phyloP scores from a whole-genome alignment of 2,888 invertebrate species.

The Cephus pulcher region DNA sequence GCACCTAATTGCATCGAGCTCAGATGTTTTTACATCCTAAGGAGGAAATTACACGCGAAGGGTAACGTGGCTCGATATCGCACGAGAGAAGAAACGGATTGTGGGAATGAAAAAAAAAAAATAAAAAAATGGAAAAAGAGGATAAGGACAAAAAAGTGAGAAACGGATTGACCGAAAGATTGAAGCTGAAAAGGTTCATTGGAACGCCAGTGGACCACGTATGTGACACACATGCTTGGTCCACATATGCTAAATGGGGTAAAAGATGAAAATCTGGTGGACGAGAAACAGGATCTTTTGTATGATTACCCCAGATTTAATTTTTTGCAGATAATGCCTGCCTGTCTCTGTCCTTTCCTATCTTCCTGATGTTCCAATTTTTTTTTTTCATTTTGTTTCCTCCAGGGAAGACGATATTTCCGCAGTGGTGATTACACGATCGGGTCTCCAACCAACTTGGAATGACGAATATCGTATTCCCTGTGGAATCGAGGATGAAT shows the following conservation, averaged over 20 bases:
- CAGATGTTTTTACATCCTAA: background rate
- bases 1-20: background rate
- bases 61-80: background rate
- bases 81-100: background rate
- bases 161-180: background rate
- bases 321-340: background rate
- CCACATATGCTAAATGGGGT: background rate
- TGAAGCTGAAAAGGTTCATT: background rate
- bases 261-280: background rate
- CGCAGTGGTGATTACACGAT: background rate
- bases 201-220: background rate
- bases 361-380: background rate
- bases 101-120: background rate
- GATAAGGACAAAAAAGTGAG: background rate
- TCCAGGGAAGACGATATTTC: background rate
- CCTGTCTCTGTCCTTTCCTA: background rate
- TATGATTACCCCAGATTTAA: background rate
- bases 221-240: background rate
- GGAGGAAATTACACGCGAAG: conserved; percentile 1
- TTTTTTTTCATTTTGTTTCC: background rate
- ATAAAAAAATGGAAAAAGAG: background rate
- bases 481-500: background rate
- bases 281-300: background rate
- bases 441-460: background rate
- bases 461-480: background rate